These are phyloP conservation scores for Natator depressus DNA, from an alignment of 2,113 vertebrate species.

Conservation along the genomic window DNA sequence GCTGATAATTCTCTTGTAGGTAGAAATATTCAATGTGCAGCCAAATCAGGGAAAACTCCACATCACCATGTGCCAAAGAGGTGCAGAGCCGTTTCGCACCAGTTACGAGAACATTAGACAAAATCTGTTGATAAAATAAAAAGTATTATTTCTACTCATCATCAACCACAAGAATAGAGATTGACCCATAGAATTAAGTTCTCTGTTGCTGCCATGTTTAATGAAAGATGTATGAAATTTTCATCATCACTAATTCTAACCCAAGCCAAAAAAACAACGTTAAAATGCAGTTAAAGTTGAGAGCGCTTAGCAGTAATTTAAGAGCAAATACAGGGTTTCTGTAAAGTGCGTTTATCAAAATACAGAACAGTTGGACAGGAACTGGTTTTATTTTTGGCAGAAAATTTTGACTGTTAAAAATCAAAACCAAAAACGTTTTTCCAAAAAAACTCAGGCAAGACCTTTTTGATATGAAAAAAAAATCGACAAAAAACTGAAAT, in stretches of 20 bases:
- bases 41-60: not conserved
- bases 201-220: fast-evolving
- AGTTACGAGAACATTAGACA: not conserved
- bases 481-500: not conserved
- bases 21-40: slow-evolving; percentile 31
- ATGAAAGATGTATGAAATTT: not conserved
- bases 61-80: not conserved
- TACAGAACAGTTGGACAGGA: not conserved
- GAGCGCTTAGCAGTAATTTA: not conserved
- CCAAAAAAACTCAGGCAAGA: not conserved
- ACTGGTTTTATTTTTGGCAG: not conserved
- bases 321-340: not conserved
- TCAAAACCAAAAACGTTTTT: not conserved
- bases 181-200: not conserved
- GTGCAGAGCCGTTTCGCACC: not conserved
- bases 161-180: not conserved
- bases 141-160: not conserved
- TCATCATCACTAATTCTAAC: not conserved
- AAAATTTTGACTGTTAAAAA: not conserved
- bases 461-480: not conserved
- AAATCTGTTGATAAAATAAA: not conserved
- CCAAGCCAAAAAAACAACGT: not conserved
- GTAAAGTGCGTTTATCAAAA: not conserved
- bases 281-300: not conserved
- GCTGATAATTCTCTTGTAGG: not conserved